phyloP scores from a whole-genome alignment of 2,797 vertebrate genomes.

The Presbytis comata region DNA sequence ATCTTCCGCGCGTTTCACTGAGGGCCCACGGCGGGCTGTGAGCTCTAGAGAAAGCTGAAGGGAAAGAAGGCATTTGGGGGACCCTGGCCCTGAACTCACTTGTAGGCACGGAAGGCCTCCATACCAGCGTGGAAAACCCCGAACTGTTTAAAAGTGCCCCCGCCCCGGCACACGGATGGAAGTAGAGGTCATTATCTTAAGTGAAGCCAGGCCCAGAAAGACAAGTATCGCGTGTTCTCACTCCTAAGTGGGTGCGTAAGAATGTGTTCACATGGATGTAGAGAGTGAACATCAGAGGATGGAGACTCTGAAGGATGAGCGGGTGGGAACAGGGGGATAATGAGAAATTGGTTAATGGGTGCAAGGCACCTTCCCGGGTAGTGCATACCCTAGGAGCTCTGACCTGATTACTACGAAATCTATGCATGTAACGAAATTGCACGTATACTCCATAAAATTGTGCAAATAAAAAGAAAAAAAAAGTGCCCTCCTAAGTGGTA shows the following conservation, averaged over 20 bases:
- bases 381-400: not conserved
- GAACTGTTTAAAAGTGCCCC: not conserved
- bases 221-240: not conserved
- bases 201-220: not conserved
- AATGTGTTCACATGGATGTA: not conserved
- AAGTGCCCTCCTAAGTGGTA: not conserved
- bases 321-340: not conserved
- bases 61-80: not conserved
- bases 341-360: not conserved
- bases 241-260: not conserved
- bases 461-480: not conserved
- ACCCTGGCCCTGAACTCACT: not conserved
- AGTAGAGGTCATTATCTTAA: not conserved
- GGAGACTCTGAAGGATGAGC: no score
- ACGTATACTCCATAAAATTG: not conserved
- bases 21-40: not conserved
- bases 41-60: not conserved
- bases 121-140: not conserved
- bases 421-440: not conserved
- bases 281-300: not conserved
- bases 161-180: not conserved
- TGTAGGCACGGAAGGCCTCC: not conserved
- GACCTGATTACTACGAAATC: not conserved
- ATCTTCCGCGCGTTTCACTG: not conserved
- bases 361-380: not conserved